Evolutionary conservation across 1,140 invertebrate species (phyloP).

Genomic region (Lepidurus couesii): DNA sequence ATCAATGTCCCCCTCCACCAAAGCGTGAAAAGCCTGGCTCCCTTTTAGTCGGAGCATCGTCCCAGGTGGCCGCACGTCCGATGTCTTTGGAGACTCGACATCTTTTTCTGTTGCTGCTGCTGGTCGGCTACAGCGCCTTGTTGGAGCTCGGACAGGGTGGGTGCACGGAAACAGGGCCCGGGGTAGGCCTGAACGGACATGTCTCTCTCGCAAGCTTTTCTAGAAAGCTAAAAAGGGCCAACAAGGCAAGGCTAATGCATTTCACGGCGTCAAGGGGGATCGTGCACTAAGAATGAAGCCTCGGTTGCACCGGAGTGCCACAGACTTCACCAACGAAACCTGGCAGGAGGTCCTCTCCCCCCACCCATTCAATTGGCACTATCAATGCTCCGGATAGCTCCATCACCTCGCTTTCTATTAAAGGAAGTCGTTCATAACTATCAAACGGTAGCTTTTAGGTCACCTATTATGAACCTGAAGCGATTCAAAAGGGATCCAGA

Average conservation of each 20-base stretch:
- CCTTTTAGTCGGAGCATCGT: neutral
- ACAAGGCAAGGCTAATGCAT: slow-evolving; percentile 18
- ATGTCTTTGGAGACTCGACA: slow-evolving; percentile 1
- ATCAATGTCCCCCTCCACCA: neutral
- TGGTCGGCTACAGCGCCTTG: neutral
- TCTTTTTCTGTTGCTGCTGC: neutral
- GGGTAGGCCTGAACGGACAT: neutral
- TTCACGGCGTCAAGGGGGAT: slow-evolving; percentile 11
- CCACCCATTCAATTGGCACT: neutral
- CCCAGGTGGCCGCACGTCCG: slow-evolving; percentile 15
- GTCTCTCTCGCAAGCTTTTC: neutral
- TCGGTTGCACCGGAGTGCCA: slow-evolving; percentile 1
- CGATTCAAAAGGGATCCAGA: neutral
- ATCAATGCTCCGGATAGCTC: neutral
- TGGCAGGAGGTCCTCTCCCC: neutral
- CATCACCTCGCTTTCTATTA: neutral
- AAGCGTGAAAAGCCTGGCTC: slow-evolving; percentile 2
- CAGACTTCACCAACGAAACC: slow-evolving; percentile 9
- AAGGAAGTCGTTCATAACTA: slow-evolving; percentile 18
- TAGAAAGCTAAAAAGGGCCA: neutral
- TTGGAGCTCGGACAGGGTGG: neutral
- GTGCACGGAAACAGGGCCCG: neutral
- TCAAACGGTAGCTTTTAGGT: slow-evolving; percentile 18
- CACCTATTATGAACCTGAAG: neutral
- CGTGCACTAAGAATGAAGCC: neutral